Evolutionary conservation across 2,888 invertebrate genomes (phyloP).

Genomic region (Carcina quercana): DNA sequence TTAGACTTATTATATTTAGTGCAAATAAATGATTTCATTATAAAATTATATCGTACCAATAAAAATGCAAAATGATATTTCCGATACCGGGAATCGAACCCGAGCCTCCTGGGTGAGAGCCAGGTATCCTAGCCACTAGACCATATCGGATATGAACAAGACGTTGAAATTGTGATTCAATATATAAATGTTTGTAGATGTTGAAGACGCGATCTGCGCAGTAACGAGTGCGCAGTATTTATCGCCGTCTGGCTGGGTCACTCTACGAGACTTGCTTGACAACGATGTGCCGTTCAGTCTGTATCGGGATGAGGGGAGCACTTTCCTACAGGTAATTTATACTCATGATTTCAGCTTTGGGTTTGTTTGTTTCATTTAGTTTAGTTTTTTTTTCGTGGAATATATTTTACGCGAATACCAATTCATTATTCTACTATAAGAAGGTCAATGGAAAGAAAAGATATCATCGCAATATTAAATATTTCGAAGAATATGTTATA

Average conservation of each 20-base stretch:
- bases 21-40: constrained; percentile 3
- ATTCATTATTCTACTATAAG: too few relatives aligned
- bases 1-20: too few relatives aligned
- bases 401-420: too few relatives aligned
- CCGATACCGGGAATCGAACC: constrained; percentile 75
- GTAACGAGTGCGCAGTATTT: constrained; percentile 90
- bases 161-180: constrained; percentile 7
- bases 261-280: constrained; percentile 82
- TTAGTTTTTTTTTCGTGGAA: too few relatives aligned
- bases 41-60: background rate
- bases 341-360: background rate
- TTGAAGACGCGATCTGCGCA: constrained; percentile 86
- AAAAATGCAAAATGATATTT: constrained; percentile 31
- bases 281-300: constrained; percentile 86
- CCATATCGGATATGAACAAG: constrained; percentile 63
- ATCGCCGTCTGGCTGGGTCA: constrained; percentile 85
- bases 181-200: constrained; percentile 50
- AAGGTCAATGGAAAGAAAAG: too few relatives aligned
- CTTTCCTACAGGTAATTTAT: constrained; percentile 70
- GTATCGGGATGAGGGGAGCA: constrained; percentile 86
- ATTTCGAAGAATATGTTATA: too few relatives aligned
- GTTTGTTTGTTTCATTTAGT: background rate
- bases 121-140: constrained; percentile 78
- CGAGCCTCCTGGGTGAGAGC: constrained; percentile 77
- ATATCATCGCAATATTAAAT: too few relatives aligned